These are phyloP conservation scores for Serripes groenlandicus DNA, from an alignment of 2,888 invertebrate species.

Conservation along the genomic window DNA sequence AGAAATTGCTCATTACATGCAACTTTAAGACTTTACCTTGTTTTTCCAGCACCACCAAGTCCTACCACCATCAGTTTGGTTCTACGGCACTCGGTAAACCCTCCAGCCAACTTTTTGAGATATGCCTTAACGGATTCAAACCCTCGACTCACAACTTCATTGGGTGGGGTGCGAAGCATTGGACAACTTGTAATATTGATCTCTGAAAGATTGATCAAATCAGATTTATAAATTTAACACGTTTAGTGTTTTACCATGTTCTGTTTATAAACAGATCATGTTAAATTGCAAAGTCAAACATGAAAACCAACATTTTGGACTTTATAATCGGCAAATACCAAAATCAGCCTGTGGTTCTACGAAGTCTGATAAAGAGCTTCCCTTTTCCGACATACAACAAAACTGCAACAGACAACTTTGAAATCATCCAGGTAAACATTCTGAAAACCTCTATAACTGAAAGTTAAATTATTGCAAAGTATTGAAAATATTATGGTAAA, in stretches of 20 bases:
- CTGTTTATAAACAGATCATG: too few relatives aligned
- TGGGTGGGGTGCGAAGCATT: slow-evolving; percentile 83
- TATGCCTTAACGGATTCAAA: slow-evolving; percentile 83
- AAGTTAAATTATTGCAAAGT: too few relatives aligned
- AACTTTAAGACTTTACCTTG: slow-evolving; percentile 78
- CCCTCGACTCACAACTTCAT: slow-evolving; percentile 83
- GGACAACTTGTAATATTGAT: slow-evolving; percentile 78
- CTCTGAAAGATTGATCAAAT: slow-evolving; percentile 35
- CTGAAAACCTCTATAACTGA: too few relatives aligned
- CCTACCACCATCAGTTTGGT: slow-evolving; percentile 86
- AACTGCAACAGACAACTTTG: too few relatives aligned
- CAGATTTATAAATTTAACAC: not conserved
- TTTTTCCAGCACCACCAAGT: slow-evolving; percentile 86
- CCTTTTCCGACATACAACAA: too few relatives aligned
- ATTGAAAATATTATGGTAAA: too few relatives aligned
- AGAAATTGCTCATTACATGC: not conserved
- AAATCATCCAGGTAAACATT: too few relatives aligned
- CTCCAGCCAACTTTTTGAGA: slow-evolving; percentile 83
- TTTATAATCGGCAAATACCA: too few relatives aligned
- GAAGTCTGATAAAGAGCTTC: too few relatives aligned
- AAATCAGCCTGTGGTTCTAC: too few relatives aligned
- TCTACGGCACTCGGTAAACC: slow-evolving; percentile 83
- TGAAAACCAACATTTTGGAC: too few relatives aligned
- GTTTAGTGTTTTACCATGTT: not conserved
- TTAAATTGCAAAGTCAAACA: too few relatives aligned